Evolutionary conservation across 2,888 invertebrate species (phyloP).

Genomic region (Cylloceria caligata): DNA sequence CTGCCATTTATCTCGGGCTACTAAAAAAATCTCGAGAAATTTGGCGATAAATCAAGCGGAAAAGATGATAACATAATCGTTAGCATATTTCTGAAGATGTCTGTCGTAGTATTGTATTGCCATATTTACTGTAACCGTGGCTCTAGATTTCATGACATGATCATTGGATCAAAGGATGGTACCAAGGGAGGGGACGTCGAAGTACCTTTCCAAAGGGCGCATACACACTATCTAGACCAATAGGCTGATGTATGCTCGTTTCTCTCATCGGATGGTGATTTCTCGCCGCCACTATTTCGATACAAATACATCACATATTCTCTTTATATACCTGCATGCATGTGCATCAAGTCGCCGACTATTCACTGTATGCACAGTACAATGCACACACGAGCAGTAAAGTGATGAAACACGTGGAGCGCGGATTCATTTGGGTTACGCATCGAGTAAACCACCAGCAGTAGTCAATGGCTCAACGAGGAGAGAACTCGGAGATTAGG

Average conservation of each 20-base stretch:
- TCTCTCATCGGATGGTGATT: background rate
- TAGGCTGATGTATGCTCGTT: slow-evolving; percentile 6
- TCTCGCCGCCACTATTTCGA: slow-evolving; percentile 8
- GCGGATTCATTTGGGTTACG: slow-evolving; percentile 25
- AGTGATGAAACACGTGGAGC: slow-evolving; percentile 5
- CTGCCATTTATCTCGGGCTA: too few relatives aligned
- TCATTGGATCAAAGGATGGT: too few relatives aligned
- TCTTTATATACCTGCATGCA: background rate
- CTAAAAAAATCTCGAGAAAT: too few relatives aligned
- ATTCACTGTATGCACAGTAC: background rate
- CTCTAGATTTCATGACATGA: too few relatives aligned
- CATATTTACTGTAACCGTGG: too few relatives aligned
- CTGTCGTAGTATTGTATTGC: too few relatives aligned
- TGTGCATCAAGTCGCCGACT: slow-evolving; percentile 16
- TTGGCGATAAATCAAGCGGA: too few relatives aligned
- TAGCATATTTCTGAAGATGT: too few relatives aligned
- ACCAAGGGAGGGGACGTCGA: too few relatives aligned
- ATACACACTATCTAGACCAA: background rate
- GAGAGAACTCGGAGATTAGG: slow-evolving; percentile 67
- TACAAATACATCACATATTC: slow-evolving; percentile 6
- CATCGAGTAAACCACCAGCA: slow-evolving; percentile 16
- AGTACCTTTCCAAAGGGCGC: slow-evolving; percentile 23
- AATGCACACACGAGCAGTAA: background rate
- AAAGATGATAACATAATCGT: too few relatives aligned
- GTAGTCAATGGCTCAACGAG: slow-evolving; percentile 8